Conservation (phyloP, 1,140 invertebrate species). For the Aphaenogaster floridana region DNA sequence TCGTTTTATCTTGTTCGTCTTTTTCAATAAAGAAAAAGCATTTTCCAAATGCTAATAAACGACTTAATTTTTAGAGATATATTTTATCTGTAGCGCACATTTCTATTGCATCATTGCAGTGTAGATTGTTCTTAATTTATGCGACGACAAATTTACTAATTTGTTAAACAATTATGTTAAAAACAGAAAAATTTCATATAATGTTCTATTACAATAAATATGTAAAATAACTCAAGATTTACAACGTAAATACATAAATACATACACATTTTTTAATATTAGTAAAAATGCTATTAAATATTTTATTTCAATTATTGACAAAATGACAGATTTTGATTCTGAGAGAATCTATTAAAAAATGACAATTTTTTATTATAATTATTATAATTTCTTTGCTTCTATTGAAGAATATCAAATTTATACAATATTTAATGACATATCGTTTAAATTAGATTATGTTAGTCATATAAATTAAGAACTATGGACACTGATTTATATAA, state of each 20-base stretch:
- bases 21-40: background rate
- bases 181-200: background rate
- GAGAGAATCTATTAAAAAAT: background rate
- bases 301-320: background rate
- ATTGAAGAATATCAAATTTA: conserved; percentile 13
- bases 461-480: conserved; percentile 11
- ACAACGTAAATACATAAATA: background rate
- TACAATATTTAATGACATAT: background rate
- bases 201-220: background rate
- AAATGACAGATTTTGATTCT: background rate
- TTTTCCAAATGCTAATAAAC: background rate
- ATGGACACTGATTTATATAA: conserved; percentile 2
- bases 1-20: background rate
- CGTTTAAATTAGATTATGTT: background rate
- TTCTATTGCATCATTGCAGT: background rate
- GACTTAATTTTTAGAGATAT: conserved; percentile 19
- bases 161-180: conserved; percentile 5
- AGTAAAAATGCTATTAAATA: background rate
- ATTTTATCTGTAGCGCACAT: background rate
- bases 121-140: conserved; percentile 21
- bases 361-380: background rate
- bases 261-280: background rate
- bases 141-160: background rate
- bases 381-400: conserved; percentile 29
- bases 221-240: background rate